Evolutionary conservation across 2,888 invertebrate genomes (phyloP), one percentile per base, ranked within the genome.

Genomic region (Perdita meconis): DNA sequence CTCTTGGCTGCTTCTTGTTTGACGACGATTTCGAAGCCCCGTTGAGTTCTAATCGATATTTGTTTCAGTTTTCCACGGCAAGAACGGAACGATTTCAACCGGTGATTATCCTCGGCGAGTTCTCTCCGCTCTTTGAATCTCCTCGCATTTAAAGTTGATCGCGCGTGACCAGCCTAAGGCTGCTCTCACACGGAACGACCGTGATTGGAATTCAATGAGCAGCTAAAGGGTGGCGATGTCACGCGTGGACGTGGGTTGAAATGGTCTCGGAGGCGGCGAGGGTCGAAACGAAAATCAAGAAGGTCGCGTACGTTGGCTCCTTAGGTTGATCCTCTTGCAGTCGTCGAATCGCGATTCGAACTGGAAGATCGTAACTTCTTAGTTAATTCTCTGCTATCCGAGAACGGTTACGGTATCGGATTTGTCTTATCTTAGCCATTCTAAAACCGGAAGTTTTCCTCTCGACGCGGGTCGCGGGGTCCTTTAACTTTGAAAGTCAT

Each of bases 71-170:
- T 71, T 65, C 65, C 40, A 38, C 4, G 19, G 5, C 26, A n/a
- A n/a, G 50, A 19, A 38, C 50, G 40, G 5, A 6, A 16, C 59
- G 30, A 59, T 59, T 51, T 24, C 36, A 13, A 36, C 44, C 44
- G 57, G 51, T 36, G 61, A 71, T 71, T 51, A 57, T 70, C 30
- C 34, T n/a, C 3, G 22, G 24, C 1, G 40, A 26, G 38, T 50
- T 60, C 26, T 22, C 30, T 19, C 3, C 10, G 10, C 38, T 26
- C 51, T 64, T 59, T 24, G 73, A 64, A 51, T 51, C 57, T 12
- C 4, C 34, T 16, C 22, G 59, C 38, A 64, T 64, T 74, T 57
- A 34, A 38, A 44, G 34, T 38, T 38, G 74, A 64, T 71, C 38
- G 74, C 51, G 53, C 57, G 64, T 64, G 38, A 13, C 16, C 10